phyloP scores from a whole-genome alignment of 2,888 invertebrate genomes.

The Mimumesa dahlbomi region DNA sequence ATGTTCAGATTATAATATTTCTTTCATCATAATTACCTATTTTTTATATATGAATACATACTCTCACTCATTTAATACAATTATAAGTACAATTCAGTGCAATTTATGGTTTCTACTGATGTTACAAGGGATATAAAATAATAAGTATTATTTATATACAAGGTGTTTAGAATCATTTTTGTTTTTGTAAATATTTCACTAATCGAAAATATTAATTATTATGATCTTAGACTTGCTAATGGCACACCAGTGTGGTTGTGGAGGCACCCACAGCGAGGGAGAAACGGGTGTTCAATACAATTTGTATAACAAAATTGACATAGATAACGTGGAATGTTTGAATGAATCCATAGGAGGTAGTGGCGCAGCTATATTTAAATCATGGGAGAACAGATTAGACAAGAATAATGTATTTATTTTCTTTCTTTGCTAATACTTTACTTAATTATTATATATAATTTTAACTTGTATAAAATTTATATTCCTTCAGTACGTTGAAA shows the following conservation, averaged over 20 bases:
- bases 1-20: too few relatives aligned
- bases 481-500: slow-evolving; percentile 91
- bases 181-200: too few relatives aligned
- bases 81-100: too few relatives aligned
- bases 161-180: too few relatives aligned
- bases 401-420: slow-evolving; percentile 85
- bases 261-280: slow-evolving; percentile 65
- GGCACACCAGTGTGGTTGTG: slow-evolving; percentile 71
- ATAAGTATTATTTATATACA: too few relatives aligned
- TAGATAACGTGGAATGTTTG: slow-evolving; percentile 92
- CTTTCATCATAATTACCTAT: too few relatives aligned
- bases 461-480: slow-evolving; percentile 11
- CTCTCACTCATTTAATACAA: too few relatives aligned
- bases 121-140: too few relatives aligned
- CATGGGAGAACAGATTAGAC: slow-evolving; percentile 93
- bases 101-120: too few relatives aligned
- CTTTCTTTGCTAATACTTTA: slow-evolving; percentile 8
- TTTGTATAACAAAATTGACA: slow-evolving; percentile 94
- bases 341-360: slow-evolving; percentile 94
- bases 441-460: not conserved
- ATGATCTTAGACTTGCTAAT: slow-evolving; percentile 46
- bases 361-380: slow-evolving; percentile 94
- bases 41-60: too few relatives aligned
- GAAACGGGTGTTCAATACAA: slow-evolving; percentile 91
- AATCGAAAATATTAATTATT: not conserved